Percentiles rank a stretch among this genome's conserved stretches.
phyloP scores from a whole-genome alignment of 2,888 invertebrate genomes.

The Holacanthella duospinosa region DNA sequence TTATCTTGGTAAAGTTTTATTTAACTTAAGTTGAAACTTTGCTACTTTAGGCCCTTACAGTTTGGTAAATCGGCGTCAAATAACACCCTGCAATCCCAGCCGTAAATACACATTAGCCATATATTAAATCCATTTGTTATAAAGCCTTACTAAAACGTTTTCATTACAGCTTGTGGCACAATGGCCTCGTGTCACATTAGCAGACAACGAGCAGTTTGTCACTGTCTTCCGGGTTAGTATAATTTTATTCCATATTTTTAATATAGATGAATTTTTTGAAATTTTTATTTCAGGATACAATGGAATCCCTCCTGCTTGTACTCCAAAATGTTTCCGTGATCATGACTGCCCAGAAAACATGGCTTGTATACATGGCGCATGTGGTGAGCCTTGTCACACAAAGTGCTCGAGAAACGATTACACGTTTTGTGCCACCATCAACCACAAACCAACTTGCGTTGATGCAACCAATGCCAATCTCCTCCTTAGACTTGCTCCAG shows the following conservation, averaged over 20 bases:
- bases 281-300: constrained; percentile 21
- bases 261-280: neutral
- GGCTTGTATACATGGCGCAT: constrained; percentile 34
- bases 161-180: constrained; percentile 31
- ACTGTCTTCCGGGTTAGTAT: constrained; percentile 22
- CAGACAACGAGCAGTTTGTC: constrained; percentile 33
- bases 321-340: constrained; percentile 35
- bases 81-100: constrained; percentile 33
- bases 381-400: constrained; percentile 36
- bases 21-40: constrained; percentile 2
- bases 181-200: constrained; percentile 36
- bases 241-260: neutral
- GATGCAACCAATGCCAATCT: constrained; percentile 34
- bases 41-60: constrained; percentile 31
- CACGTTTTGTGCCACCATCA: constrained; percentile 33
- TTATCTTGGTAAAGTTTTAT: neutral
- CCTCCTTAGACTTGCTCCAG: constrained; percentile 20
- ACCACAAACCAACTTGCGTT: constrained; percentile 36
- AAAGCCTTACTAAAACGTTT: neutral
- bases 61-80: constrained; percentile 33
- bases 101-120: constrained; percentile 4
- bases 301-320: constrained; percentile 37
- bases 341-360: constrained; percentile 35
- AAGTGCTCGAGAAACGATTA: constrained; percentile 36
- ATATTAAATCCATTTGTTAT: neutral